phyloP scores from a whole-genome alignment of 2,888 invertebrate genomes.

The Sipha maydis region DNA sequence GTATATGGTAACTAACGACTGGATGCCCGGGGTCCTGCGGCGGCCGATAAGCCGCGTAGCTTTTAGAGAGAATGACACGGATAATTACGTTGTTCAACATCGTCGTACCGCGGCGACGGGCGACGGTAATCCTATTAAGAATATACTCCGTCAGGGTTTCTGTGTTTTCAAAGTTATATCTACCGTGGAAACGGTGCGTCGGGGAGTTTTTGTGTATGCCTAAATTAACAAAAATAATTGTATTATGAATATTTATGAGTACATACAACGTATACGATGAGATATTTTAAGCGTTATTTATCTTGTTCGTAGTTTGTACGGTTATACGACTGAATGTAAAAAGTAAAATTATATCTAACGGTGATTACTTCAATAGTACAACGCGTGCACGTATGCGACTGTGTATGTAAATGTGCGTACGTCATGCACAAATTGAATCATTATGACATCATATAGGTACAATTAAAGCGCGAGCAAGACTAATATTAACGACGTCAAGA shows the following conservation, averaged over 20 bases:
- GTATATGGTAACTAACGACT: not conserved
- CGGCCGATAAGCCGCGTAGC: not conserved
- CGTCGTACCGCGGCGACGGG: not conserved
- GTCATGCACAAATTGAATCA: conserved; percentile 35
- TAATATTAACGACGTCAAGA: conserved; percentile 59
- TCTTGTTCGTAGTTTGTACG: conserved; percentile 21
- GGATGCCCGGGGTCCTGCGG: not conserved
- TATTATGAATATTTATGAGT: conserved; percentile 14
- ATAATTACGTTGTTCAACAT: conserved; percentile 33
- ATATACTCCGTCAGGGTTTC: conserved; percentile 22
- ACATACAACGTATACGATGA: not conserved
- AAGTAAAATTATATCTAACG: not conserved
- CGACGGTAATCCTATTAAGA: conserved; percentile 48
- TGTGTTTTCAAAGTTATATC: conserved; percentile 47
- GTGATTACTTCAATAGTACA: conserved; percentile 3
- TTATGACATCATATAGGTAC: conserved; percentile 16
- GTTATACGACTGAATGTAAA: not conserved
- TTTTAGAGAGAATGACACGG: conserved; percentile 37
- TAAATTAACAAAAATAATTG: conserved; percentile 48
- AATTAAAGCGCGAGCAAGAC: conserved; percentile 38
- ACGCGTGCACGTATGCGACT: too few relatives aligned
- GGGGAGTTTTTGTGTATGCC: not conserved
- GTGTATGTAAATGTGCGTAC: not conserved
- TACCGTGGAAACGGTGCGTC: conserved; percentile 43
- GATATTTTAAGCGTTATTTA: conserved; percentile 37